Conservation (phyloP, 2,113 vertebrate species). For the Cinclus cinclus region DNA sequence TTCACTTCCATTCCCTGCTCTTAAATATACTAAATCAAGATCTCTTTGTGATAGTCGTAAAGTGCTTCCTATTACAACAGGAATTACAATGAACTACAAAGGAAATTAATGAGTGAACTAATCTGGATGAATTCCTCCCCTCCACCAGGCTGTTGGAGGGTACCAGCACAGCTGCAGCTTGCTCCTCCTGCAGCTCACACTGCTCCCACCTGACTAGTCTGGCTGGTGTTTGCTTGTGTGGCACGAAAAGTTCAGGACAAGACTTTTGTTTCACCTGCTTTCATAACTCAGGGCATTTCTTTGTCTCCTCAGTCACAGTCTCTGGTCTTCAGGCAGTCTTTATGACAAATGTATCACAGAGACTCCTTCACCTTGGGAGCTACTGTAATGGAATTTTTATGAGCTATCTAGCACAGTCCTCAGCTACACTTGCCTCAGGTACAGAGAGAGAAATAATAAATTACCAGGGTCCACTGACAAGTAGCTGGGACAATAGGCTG, state of each 20-base stretch:
- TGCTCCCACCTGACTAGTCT: not conserved
- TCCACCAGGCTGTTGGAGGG: not conserved
- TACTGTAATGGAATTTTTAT: constrained; percentile 8
- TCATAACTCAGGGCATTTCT: not conserved
- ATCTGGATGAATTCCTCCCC: not conserved
- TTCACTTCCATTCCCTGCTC: not conserved
- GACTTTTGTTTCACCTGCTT: not conserved
- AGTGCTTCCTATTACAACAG: not conserved
- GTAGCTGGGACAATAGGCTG: not conserved
- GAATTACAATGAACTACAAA: not conserved
- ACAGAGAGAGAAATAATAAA: not conserved
- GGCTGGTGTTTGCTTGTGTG: not conserved
- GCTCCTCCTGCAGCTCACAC: not conserved
- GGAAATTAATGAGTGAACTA: not conserved
- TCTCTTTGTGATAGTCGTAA: not conserved
- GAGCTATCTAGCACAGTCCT: not conserved
- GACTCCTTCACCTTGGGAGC: not conserved
- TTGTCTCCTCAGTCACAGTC: not conserved
- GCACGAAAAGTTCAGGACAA: not conserved
- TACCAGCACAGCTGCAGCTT: not conserved
- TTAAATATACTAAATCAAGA: not conserved
- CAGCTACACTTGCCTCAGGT: not conserved
- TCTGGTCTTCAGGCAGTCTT: not conserved
- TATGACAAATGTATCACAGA: not conserved
- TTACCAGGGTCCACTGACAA: not conserved